These are phyloP conservation scores for Argentina silus DNA, from an alignment of 2,797 vertebrate species.

Conservation along the genomic window DNA sequence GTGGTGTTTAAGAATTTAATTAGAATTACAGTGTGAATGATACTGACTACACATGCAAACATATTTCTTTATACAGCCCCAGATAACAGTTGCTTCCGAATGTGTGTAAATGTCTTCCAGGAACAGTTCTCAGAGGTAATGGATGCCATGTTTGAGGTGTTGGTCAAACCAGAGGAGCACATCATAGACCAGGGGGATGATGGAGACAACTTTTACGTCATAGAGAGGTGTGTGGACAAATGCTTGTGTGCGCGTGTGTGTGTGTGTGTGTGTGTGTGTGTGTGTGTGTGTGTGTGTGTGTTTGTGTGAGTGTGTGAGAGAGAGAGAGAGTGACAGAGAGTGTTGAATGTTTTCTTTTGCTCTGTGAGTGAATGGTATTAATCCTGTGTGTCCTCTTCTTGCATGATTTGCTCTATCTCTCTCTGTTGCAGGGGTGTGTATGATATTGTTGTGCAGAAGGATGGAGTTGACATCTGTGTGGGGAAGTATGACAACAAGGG, in stretches of 20 bases:
- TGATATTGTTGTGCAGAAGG: slow-evolving; percentile 88
- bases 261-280: background rate
- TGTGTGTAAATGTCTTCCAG: slow-evolving; percentile 57
- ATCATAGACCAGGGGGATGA: slow-evolving; percentile 95
- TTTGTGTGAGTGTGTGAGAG: too few species aligned
- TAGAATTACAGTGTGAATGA: background rate
- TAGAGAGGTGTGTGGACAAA: slow-evolving; percentile 82
- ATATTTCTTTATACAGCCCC: too few species aligned
- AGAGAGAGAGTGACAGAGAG: too few species aligned
- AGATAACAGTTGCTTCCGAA: too few species aligned
- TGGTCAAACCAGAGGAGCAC: slow-evolving; percentile 88
- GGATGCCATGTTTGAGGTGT: slow-evolving; percentile 95
- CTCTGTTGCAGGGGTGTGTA: slow-evolving; percentile 82
- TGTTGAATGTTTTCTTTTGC: background rate
- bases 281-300: background rate
- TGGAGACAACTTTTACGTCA: slow-evolving; percentile 96
- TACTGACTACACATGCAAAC: too few species aligned
- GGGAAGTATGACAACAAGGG: slow-evolving; percentile 93
- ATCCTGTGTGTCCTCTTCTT: background rate
- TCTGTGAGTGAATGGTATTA: background rate
- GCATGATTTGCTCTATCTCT: background rate
- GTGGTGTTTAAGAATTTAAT: background rate
- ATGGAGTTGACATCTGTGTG: slow-evolving; percentile 80
- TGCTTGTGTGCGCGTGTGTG: background rate
- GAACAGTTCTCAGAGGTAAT: slow-evolving; percentile 94